Base-by-base conservation (phyloP, 2,113 vertebrate genomes). In the Nycticebus coucang region DNA sequence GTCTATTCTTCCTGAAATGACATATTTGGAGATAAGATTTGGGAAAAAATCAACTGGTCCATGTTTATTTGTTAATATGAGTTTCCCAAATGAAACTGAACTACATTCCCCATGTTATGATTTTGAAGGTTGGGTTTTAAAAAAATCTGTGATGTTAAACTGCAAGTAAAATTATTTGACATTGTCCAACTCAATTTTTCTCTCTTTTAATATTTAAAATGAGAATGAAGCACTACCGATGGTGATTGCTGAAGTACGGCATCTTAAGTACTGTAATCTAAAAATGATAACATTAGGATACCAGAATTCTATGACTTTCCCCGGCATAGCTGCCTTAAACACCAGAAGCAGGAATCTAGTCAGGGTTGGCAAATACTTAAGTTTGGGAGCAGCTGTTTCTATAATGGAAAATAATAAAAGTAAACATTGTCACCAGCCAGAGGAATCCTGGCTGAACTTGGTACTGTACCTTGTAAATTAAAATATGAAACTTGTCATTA, bases 201-300 rank as follows among this genome's bases (percentile, higher is more conserved):
- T 57, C 33, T 85, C 24, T 68, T 41, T 95, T 18, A 80, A 50
- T 55, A 95, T 71, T 90, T 78, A 35, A 69, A 62, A 26, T 94
- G 28, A 41, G 57, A 79, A 87, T 24, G n/a, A 80, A 79, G 66
- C 92, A 37, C 9, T 75, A 53, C 11, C 57, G 45, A 2, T 35
- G 21, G 19, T 68, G 41, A 77, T 37, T 22, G 41, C 80, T 53
- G 21, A 92, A 19, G 71, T 21, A 55, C 1, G 55, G 33, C 87
- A 71, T 55, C 13, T 0, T 9, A 89, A 93, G 22, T 24, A 50
- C 35, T 79, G 21, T 21, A 86, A 92, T 59, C 41, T 33, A 87
- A 35, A 93, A 66, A 62, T 3, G 45, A 35, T 62, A 45, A 68
- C 2, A 22, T 0, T 55, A 3, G 24, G 13, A 9, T 50, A 33